These are phyloP conservation scores for Cossypha niveicapilla DNA, from an alignment of 2,797 vertebrate species.

Conservation along the genomic window DNA sequence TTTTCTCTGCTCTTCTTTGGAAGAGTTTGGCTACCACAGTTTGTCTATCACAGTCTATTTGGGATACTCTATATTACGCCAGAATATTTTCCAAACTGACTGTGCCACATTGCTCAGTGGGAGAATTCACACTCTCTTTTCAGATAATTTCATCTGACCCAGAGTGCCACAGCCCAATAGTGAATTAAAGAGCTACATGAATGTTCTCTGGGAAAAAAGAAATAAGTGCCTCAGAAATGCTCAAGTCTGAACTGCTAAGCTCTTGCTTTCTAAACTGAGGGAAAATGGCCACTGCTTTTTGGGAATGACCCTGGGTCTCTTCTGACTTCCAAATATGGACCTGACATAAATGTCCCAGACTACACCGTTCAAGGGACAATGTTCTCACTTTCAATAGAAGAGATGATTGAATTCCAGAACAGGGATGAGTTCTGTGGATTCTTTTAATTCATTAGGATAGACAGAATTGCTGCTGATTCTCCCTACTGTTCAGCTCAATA, in stretches of 20 bases:
- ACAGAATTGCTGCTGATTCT: neutral
- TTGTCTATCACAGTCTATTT: neutral
- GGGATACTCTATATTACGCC: neutral
- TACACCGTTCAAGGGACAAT: accelerated
- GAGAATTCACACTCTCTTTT: neutral
- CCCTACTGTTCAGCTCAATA: neutral
- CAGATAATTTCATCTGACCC: neutral
- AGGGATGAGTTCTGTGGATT: neutral
- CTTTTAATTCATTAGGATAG: neutral
- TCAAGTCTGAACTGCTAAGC: neutral
- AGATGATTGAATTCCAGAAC: neutral
- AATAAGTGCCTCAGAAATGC: neutral
- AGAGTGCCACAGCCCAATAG: accelerated
- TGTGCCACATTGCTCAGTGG: neutral
- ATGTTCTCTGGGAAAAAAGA: neutral
- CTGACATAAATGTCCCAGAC: neutral
- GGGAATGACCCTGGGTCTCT: neutral
- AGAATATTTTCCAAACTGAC: neutral
- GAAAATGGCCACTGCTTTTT: neutral
- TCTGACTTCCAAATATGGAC: neutral
- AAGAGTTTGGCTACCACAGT: neutral
- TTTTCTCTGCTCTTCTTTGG: neutral
- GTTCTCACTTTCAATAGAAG: neutral
- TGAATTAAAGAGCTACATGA: neutral
- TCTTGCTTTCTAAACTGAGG: neutral